These are phyloP conservation scores for Anser brachyrhynchus DNA, from an alignment of 2,113 vertebrate species.

Conservation along the genomic window DNA sequence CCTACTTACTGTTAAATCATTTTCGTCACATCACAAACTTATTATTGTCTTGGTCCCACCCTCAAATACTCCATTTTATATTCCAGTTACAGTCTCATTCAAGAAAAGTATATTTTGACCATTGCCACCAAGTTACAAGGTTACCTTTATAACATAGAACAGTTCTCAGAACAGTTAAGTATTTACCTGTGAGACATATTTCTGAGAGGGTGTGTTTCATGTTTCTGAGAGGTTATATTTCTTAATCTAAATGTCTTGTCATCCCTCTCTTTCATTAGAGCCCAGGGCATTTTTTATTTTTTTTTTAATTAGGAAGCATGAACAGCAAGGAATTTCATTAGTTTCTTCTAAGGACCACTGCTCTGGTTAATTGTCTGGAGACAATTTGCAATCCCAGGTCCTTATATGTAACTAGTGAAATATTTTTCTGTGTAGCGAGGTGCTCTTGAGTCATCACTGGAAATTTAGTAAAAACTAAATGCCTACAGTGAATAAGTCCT, in stretches of 20 bases:
- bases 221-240: not conserved
- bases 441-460: not conserved
- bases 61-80: not conserved
- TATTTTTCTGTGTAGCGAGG: not conserved
- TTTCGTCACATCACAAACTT: not conserved
- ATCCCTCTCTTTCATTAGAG: not conserved
- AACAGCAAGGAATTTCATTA: not conserved
- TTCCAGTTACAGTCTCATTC: not conserved
- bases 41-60: not conserved
- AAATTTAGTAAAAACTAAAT: not conserved
- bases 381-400: not conserved
- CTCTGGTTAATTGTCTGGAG: not conserved
- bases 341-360: not conserved
- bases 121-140: not conserved
- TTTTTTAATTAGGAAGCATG: not conserved
- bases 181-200: not conserved
- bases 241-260: not conserved
- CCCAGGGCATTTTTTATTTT: not conserved
- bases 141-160: not conserved
- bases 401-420: not conserved
- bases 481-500: not conserved
- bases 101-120: not conserved
- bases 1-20: not conserved
- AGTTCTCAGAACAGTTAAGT: not conserved
- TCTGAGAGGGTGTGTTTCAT: not conserved